phyloP scores from a whole-genome alignment of 2,888 invertebrate species.

The Pyrochroa serraticornis region DNA sequence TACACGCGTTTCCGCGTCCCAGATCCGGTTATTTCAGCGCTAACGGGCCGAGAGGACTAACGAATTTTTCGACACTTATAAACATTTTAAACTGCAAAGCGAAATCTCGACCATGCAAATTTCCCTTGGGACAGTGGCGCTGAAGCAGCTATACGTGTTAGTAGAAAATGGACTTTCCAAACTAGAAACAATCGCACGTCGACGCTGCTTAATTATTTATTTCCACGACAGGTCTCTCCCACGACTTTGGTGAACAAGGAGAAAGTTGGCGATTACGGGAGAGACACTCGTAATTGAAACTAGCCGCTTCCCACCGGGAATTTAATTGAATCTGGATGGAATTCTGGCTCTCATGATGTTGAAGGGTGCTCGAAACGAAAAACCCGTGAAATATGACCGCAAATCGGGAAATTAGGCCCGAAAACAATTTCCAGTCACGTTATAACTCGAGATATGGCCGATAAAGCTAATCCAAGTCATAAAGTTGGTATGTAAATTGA shows the following conservation, averaged over 20 bases:
- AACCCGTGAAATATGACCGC: too few species aligned
- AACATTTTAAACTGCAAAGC: slow-evolving; percentile 40
- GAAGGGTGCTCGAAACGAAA: too few species aligned
- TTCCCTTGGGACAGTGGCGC: slow-evolving; percentile 38
- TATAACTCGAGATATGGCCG: slow-evolving; percentile 11
- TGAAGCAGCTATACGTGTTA: slow-evolving; percentile 34
- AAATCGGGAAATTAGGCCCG: not conserved
- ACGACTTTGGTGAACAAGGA: slow-evolving; percentile 14
- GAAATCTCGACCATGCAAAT: slow-evolving; percentile 41
- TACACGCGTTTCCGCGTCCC: slow-evolving; percentile 6
- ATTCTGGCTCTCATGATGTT: too few species aligned
- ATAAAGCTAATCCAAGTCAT: slow-evolving; percentile 12
- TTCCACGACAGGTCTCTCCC: slow-evolving; percentile 18
- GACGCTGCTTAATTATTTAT: slow-evolving; percentile 39
- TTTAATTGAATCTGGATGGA: not conserved
- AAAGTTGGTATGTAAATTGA: slow-evolving; percentile 10
- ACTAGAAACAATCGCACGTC: slow-evolving; percentile 39
- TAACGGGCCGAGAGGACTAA: too few species aligned
- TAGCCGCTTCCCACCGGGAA: slow-evolving; percentile 4
- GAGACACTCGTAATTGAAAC: slow-evolving; percentile 13
- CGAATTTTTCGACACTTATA: slow-evolving; percentile 37
- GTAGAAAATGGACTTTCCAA: slow-evolving; percentile 41
- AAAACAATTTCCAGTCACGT: slow-evolving; percentile 11
- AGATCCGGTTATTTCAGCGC: not conserved
- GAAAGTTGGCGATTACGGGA: slow-evolving; percentile 2